Conservation (phyloP, 2,888 invertebrate species). For the Agrochola lychnidis region DNA sequence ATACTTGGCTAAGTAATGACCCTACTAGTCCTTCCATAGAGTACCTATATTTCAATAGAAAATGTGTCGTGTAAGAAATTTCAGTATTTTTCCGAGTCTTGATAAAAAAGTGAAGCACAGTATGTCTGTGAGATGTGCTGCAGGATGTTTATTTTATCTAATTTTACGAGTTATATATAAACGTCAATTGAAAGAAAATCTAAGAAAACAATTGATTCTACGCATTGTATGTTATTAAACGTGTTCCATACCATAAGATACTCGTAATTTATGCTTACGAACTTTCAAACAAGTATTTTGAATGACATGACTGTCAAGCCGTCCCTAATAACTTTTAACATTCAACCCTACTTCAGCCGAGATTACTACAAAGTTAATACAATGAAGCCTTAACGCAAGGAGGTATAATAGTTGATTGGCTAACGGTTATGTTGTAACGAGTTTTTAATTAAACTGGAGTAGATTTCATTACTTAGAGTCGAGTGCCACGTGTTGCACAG, state of each 20-base stretch:
- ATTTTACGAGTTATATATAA: no score
- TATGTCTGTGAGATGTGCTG: not conserved
- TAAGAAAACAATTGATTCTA: not conserved
- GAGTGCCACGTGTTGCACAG: constrained; percentile 84
- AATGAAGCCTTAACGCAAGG: constrained; percentile 46
- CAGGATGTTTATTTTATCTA: constrained; percentile 4
- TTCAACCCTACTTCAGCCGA: constrained; percentile 73
- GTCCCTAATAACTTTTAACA: constrained; percentile 80
- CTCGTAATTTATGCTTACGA: constrained; percentile 43
- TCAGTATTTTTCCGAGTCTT: not conserved
- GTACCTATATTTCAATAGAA: not conserved
- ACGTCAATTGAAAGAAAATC: not conserved
- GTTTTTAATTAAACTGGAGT: constrained; percentile 82
- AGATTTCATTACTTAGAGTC: constrained; percentile 85
- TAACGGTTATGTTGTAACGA: constrained; percentile 76
- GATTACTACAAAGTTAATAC: constrained; percentile 75
- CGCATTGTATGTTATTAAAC: not conserved
- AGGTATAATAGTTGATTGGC: constrained; percentile 78
- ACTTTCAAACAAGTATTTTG: constrained; percentile 71
- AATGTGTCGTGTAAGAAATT: not conserved
- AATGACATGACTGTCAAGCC: constrained; percentile 68
- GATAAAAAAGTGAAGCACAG: not conserved
- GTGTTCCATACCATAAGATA: not conserved
- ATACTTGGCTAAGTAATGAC: not conserved
- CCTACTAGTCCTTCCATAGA: not conserved